phyloP scores from a whole-genome alignment of 2,113 vertebrate genomes.

The Elachura formosa region DNA sequence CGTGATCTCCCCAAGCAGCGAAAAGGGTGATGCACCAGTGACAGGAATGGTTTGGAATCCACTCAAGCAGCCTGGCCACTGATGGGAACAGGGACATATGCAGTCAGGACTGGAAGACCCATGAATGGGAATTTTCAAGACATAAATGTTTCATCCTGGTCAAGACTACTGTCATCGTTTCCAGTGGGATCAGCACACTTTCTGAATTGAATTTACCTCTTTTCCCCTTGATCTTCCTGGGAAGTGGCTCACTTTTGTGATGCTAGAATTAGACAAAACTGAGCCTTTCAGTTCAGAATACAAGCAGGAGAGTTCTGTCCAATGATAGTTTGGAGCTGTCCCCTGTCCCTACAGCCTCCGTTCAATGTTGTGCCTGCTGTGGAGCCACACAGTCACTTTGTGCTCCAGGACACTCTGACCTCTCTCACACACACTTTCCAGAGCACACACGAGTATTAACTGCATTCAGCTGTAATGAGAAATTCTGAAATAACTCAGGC shows the following conservation, averaged over 20 bases:
- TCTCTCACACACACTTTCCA: neutral
- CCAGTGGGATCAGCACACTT: neutral
- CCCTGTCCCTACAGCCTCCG: rapidly evolving
- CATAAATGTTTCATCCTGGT: neutral
- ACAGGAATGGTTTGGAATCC: neutral
- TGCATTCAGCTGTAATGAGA: neutral
- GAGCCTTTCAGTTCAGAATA: neutral
- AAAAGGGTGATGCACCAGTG: neutral
- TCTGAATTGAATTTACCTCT: neutral
- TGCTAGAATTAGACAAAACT: neutral
- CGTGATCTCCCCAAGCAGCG: neutral
- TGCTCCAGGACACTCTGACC: neutral
- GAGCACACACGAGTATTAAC: neutral
- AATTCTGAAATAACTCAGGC: neutral
- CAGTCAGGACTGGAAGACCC: neutral
- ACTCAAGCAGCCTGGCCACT: neutral
- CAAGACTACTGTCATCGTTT: neutral
- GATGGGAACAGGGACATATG: neutral
- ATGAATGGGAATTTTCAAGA: neutral
- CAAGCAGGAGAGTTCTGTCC: neutral
- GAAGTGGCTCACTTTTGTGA: neutral
- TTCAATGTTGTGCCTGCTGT: neutral
- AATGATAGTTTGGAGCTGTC: neutral
- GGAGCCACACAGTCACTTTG: neutral
- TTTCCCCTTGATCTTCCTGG: neutral